A percentile compares a stretch with the other conserved stretches of the same genome.
phyloP scores from a whole-genome alignment of 2,888 invertebrate species.

The Orthonevra nobilis region DNA sequence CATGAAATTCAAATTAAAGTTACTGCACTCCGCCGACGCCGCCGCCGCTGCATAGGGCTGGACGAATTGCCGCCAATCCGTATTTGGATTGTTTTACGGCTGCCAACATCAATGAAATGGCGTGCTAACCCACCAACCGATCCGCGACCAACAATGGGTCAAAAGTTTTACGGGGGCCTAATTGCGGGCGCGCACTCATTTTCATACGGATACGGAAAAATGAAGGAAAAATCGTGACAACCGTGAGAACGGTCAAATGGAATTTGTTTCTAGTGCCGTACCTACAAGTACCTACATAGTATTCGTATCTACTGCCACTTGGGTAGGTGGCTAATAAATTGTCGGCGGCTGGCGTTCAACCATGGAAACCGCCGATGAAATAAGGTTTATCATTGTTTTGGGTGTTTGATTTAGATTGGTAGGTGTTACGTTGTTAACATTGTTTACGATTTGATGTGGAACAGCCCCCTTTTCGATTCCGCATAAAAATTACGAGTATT shows the following conservation, averaged over 20 bases:
- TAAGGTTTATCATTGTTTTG: conserved; percentile 31
- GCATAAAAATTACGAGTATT: not conserved
- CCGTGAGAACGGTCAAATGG: conserved; percentile 55
- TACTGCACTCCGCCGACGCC: conserved; percentile 60
- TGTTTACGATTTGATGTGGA: not conserved
- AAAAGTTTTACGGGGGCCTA: conserved; percentile 47
- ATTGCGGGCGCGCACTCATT: conserved; percentile 55
- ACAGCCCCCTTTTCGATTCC: not conserved
- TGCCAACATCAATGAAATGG: not conserved
- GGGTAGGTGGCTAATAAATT: conserved; percentile 52
- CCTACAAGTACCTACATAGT: not conserved
- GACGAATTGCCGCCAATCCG: conserved; percentile 34
- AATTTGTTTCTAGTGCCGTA: not conserved
- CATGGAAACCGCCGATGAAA: conserved; percentile 52
- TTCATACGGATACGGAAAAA: conserved; percentile 32
- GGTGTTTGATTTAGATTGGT: not conserved
- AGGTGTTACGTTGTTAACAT: no score
- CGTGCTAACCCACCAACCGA: no score
- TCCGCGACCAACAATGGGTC: conserved; percentile 50
- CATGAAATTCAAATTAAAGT: conserved; percentile 68
- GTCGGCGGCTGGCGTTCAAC: conserved; percentile 45
- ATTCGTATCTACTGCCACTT: no score
- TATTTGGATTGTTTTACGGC: conserved; percentile 49
- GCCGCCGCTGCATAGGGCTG: conserved; percentile 17
- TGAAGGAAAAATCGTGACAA: conserved; percentile 58